Evolutionary conservation across 2,113 vertebrate species (phyloP).

Genomic region (Arenaria interpres): DNA sequence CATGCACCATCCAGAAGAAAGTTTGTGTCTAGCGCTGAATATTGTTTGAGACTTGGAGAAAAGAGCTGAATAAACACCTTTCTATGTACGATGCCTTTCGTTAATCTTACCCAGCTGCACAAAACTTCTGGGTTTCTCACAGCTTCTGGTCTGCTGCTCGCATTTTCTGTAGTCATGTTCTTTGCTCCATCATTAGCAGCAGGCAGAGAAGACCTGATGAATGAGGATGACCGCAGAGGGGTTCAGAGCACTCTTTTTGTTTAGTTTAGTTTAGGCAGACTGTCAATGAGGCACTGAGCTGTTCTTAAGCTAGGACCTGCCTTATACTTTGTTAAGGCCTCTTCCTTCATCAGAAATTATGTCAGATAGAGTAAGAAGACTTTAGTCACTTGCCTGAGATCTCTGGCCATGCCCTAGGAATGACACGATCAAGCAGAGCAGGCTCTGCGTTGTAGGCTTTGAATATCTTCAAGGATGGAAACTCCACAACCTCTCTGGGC

Average conservation of each 20-base stretch:
- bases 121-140: not conserved
- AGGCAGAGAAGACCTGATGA: not conserved
- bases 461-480: not conserved
- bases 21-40: not conserved
- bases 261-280: not conserved
- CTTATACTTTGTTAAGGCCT: not conserved
- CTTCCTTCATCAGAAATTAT: not conserved
- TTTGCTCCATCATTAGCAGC: not conserved
- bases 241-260: not conserved
- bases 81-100: not conserved
- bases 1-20: not conserved
- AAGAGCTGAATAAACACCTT: not conserved
- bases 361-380: not conserved
- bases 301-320: not conserved
- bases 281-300: not conserved
- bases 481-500: no score
- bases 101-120: not conserved
- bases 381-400: not conserved
- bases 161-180: not conserved
- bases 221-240: not conserved
- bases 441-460: not conserved
- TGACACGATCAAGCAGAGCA: not conserved
- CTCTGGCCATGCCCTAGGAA: not conserved
- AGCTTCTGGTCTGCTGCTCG: not conserved
- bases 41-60: not conserved